phyloP scores from a whole-genome alignment of 2,797 vertebrate species.

The Argya squamiceps region DNA sequence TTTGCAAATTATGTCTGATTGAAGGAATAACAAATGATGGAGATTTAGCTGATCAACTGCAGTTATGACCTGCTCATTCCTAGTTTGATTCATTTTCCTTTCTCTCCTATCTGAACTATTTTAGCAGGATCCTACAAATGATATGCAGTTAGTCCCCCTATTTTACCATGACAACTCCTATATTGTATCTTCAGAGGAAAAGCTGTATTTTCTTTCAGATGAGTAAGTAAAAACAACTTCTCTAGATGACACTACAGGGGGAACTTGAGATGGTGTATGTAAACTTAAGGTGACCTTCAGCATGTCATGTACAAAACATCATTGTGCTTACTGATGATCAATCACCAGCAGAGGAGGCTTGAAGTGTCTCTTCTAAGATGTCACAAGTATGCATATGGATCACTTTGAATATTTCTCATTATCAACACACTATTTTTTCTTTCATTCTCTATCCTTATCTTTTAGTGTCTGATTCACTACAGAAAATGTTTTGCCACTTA shows the following conservation, averaged over 20 bases:
- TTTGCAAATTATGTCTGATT: neutral
- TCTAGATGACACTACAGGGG: neutral
- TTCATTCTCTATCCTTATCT: neutral
- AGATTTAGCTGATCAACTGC: neutral
- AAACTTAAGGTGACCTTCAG: neutral
- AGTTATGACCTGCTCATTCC: neutral
- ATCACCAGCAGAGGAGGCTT: neutral
- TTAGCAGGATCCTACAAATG: neutral
- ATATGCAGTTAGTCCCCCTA: neutral
- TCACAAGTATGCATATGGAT: neutral
- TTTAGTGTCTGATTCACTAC: neutral
- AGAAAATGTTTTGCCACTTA: neutral
- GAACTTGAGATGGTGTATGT: neutral
- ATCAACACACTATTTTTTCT: neutral
- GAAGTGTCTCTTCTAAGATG: neutral
- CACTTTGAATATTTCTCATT: neutral
- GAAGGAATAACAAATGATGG: neutral
- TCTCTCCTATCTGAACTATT: neutral
- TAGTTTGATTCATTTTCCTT: neutral
- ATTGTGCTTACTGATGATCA: neutral
- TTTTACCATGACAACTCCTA: neutral
- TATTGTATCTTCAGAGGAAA: neutral
- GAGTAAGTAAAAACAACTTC: neutral
- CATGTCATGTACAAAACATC: neutral
- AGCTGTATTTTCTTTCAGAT: neutral